A percentile compares a stretch with the other conserved stretches of the same genome.
phyloP scores from a whole-genome alignment of 2,888 invertebrate species.

The Holacanthella duospinosa region DNA sequence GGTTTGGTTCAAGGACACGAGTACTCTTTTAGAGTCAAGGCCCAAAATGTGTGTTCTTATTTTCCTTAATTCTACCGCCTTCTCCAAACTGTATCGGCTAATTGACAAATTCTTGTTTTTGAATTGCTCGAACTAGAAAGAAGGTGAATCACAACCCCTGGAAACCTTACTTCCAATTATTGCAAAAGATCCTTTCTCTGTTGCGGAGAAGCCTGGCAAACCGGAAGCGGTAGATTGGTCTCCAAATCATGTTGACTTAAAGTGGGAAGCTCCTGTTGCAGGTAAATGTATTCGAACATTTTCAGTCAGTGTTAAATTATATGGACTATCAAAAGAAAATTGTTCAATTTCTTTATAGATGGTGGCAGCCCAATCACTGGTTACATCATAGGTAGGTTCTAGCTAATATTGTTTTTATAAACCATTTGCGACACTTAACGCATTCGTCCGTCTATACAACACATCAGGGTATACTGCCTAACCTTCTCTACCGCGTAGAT shows the following conservation, averaged over 20 bases:
- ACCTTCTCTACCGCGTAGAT: no score
- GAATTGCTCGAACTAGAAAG: no score
- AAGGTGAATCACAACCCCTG: slow-evolving; percentile 93
- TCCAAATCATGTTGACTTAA: slow-evolving; percentile 78
- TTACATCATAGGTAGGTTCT: slow-evolving; percentile 78
- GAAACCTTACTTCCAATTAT: slow-evolving; percentile 83
- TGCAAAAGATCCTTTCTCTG: slow-evolving; percentile 89
- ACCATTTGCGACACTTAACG: no score
- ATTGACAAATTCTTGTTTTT: no score
- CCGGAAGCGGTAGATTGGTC: slow-evolving; percentile 88
- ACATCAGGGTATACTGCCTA: no score
- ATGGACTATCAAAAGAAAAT: no score
- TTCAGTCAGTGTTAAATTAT: no score
- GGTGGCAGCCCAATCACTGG: slow-evolving; percentile 91
- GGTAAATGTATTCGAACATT: no score
- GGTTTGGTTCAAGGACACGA: slow-evolving; percentile 80
- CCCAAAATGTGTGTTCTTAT: slow-evolving; percentile 27
- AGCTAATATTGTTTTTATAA: no score
- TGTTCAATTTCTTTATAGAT: slow-evolving; percentile 46
- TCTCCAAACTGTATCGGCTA: no score
- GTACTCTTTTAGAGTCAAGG: slow-evolving; percentile 55
- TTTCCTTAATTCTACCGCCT: no score
- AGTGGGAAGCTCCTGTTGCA: slow-evolving; percentile 85
- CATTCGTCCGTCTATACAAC: no score
- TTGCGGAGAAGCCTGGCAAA: slow-evolving; percentile 75